Evolutionary conservation across 2,113 vertebrate species (phyloP), one percentile per base, ranked within the genome.

Genomic region (Phalacrocorax pelagicus): DNA sequence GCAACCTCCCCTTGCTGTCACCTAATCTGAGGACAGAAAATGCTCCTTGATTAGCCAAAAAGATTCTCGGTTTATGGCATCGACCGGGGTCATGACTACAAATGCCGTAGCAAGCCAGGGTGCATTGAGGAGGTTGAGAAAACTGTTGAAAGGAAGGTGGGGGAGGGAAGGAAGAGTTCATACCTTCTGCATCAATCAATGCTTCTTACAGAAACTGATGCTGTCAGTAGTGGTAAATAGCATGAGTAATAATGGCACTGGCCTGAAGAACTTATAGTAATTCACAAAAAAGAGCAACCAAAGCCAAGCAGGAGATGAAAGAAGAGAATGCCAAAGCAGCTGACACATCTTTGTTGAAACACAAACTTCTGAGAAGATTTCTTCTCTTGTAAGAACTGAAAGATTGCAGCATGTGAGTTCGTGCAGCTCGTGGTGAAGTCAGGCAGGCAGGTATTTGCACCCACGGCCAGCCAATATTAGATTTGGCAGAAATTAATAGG

Each of bases 191-290:
- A 83, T 81, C 96, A 84, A 71, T 91, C 94, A 70, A 27, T 66
- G 93, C 66, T 91, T 84, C 95, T 87, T 78, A 59, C 92, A 97
- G 97, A 95, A 97, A 96, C 26, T 78, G 96, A 72, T 89, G 95
- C 95, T n/a, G 94, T 29, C 92, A 86, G 52, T 4, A 61, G 66
- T 29, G 93, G 95, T 86, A n/a, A 94, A 46, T 9, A 62, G 70
- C 73, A 12, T 92, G 95, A 98, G 94, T 78, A 88, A 86, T 6
- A 81, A 22, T 12, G 3, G 89, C 74, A 22, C 65, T 17, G 30
- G 69, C 58, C 80, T 42, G 47, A 23, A 36, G 52, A 46, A 16
- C 61, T 46, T 51, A 22, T 2, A 59, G 74, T 21, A 91, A 87
- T 77, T 94, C 94, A 82, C 84, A 86, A 92, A 91, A 94, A 55